Evolutionary conservation across 2,888 invertebrate species (phyloP).

Genomic region (Drosophila seclusa): DNA sequence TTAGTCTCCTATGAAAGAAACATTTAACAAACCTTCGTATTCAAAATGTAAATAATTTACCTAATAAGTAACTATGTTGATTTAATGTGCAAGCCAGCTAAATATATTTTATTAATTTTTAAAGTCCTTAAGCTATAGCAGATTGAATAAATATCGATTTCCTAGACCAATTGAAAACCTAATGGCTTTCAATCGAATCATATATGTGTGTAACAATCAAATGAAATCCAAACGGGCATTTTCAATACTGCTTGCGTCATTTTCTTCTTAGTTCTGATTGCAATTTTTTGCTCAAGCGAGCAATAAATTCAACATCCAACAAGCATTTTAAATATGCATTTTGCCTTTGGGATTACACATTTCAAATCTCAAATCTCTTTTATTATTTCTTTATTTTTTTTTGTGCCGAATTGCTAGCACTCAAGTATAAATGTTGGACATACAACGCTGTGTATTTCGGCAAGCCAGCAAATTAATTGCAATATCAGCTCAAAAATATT

Average conservation of each 20-base stretch:
- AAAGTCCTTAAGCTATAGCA: not conserved
- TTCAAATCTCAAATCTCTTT: conserved; percentile 5
- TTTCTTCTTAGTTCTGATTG: conserved; percentile 6
- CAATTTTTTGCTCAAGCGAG: conserved; percentile 5
- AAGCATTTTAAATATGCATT: conserved; percentile 22
- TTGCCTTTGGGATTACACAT: conserved; percentile 33
- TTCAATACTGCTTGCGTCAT: conserved; percentile 9
- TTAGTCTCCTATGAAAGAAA: conserved; percentile 16
- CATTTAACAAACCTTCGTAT: not conserved
- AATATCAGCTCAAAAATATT: conserved; percentile 44
- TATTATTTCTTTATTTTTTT: conserved; percentile 6
- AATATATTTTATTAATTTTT: not conserved
- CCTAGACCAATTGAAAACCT: not conserved
- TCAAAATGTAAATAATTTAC: not conserved
- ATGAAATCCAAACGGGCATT: conserved; percentile 11
- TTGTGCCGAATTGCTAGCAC: conserved; percentile 22
- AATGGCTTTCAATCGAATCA: not conserved
- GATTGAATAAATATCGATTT: not conserved
- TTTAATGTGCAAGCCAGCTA: not conserved
- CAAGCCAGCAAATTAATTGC: conserved; percentile 59
- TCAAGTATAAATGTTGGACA: conserved; percentile 25
- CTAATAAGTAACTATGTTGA: too few species aligned
- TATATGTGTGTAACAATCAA: conserved; percentile 2
- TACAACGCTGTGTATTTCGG: conserved; percentile 17
- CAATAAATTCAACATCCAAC: conserved; percentile 5